These are phyloP conservation scores for Coracopsis vasa DNA, from an alignment of 2,113 vertebrate species.

Conservation along the genomic window DNA sequence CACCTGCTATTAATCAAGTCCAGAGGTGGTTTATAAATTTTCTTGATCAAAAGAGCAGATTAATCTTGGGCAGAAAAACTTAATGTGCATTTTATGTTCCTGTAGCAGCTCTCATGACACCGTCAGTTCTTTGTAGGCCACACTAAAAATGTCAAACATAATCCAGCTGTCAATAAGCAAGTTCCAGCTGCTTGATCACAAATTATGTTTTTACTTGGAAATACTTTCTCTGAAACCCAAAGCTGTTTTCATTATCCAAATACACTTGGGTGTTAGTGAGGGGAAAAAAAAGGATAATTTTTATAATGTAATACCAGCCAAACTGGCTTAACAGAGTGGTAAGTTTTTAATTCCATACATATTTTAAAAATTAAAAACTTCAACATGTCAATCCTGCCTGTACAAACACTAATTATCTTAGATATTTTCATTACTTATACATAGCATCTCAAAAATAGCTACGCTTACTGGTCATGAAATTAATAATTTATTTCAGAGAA, in stretches of 20 bases:
- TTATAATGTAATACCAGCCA: neutral
- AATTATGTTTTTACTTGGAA: constrained; percentile 6
- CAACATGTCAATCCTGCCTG: neutral
- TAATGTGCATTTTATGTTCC: neutral
- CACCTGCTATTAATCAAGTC: neutral
- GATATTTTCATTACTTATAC: neutral
- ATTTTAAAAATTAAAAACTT: neutral
- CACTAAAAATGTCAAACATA: constrained; percentile 8
- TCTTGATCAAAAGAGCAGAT: neutral
- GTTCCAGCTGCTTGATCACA: constrained; percentile 16
- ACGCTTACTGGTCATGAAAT: neutral
- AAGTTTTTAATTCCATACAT: neutral
- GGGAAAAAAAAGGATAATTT: neutral
- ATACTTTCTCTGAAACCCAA: neutral
- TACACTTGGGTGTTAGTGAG: neutral
- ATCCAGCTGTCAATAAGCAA: constrained; percentile 8
- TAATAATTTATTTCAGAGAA: neutral
- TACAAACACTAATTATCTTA: neutral
- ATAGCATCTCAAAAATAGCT: neutral
- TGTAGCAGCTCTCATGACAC: neutral
- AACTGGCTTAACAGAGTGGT: neutral
- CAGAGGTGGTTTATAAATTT: neutral
- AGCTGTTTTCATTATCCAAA: neutral
- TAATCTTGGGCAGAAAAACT: neutral
- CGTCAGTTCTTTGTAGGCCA: constrained; percentile 1